Evolutionary conservation across 1,140 invertebrate species (phyloP).

Genomic region (Stegodyphus mimosarum): DNA sequence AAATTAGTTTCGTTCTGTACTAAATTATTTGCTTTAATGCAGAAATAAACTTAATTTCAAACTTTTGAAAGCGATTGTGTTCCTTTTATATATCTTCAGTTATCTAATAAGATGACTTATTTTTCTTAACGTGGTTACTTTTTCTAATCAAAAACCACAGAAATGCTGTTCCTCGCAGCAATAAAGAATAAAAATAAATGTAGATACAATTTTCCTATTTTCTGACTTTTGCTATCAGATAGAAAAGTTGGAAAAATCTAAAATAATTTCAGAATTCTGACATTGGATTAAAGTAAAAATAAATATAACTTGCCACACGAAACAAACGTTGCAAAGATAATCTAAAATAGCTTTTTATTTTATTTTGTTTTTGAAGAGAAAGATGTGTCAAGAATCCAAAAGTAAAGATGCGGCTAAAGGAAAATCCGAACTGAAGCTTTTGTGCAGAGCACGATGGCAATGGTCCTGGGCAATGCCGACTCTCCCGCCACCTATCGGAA

Average conservation of each 20-base stretch:
- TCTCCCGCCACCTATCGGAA: conserved; percentile 49
- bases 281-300: not conserved
- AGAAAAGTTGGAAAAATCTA: not conserved
- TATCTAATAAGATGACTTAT: too few relatives aligned
- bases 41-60: too few relatives aligned
- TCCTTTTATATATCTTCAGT: too few relatives aligned
- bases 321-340: conserved; percentile 9
- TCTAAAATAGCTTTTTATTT: conserved; percentile 3
- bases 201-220: not conserved
- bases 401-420: not conserved
- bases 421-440: not conserved
- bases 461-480: not conserved
- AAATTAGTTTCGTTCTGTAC: too few relatives aligned
- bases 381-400: conserved; percentile 15
- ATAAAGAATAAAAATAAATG: not conserved
- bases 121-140: too few relatives aligned
- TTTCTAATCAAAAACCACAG: too few relatives aligned
- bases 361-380: not conserved
- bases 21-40: too few relatives aligned
- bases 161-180: too few relatives aligned
- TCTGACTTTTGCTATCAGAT: not conserved
- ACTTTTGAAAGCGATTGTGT: too few relatives aligned
- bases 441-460: not conserved
- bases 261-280: not conserved
- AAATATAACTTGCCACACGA: not conserved